Evolutionary conservation across 1,140 invertebrate species (phyloP).

Genomic region (Sitobion miscanthi): DNA sequence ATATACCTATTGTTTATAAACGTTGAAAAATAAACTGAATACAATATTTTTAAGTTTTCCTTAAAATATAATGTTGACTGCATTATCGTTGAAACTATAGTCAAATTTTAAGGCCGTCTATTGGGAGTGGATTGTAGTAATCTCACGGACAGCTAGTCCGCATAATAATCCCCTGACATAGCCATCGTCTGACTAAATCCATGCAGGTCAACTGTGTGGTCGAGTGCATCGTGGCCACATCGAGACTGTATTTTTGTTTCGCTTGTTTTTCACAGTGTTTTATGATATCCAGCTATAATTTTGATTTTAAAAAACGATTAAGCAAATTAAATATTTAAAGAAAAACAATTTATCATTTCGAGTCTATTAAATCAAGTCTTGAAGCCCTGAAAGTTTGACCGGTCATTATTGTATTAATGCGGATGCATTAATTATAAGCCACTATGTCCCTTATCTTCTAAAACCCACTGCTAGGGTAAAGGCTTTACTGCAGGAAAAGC

Average conservation of each 20-base stretch:
- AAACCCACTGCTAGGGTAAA: background rate
- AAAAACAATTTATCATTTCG: background rate
- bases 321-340: background rate
- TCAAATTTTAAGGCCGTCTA: background rate
- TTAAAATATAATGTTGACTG: background rate
- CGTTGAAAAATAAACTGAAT: background rate
- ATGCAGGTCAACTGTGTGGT: background rate
- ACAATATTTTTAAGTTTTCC: background rate
- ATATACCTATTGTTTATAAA: background rate
- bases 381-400: background rate
- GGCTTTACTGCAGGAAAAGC: background rate
- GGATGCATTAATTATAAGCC: background rate
- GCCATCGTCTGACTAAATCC: background rate
- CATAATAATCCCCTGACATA: background rate
- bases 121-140: background rate
- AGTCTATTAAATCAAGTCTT: background rate
- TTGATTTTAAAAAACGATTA: background rate
- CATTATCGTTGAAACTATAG: background rate
- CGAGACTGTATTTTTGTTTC: background rate
- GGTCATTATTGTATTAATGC: background rate
- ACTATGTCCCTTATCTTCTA: slow-evolving; percentile 2
- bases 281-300: background rate
- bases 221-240: no score
- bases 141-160: background rate
- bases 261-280: background rate